phyloP scores from a whole-genome alignment of 1,140 invertebrate genomes.

The Paraescarpia echinospica region DNA sequence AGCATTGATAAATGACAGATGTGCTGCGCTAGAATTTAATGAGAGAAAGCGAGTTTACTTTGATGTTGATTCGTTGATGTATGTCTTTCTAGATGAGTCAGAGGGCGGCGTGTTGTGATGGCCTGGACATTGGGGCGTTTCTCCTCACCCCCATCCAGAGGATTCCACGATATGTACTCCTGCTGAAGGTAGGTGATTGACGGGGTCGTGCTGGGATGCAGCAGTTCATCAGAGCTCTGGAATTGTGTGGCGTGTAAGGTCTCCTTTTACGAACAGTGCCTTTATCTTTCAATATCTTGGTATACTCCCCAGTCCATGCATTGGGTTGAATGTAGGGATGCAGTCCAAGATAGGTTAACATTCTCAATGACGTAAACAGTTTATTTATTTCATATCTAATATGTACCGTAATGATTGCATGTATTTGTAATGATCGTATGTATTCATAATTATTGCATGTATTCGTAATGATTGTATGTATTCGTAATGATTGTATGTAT shows the following conservation, averaged over 20 bases:
- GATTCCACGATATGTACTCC: constrained; percentile 56
- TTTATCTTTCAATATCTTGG: constrained; percentile 12
- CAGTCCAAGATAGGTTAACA: not conserved
- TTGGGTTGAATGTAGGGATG: not conserved
- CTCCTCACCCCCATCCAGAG: constrained; percentile 57
- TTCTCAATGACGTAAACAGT: not conserved
- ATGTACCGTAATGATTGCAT: no score
- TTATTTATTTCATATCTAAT: not conserved
- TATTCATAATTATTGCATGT: no score
- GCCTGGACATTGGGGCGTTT: constrained; percentile 50
- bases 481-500: no score
- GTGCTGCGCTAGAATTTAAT: not conserved
- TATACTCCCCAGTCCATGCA: not conserved
- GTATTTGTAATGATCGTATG: no score
- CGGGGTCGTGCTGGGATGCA: not conserved
- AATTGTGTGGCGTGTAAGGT: not conserved
- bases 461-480: no score
- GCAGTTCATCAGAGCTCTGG: not conserved
- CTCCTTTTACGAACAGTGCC: no score
- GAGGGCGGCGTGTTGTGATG: constrained; percentile 27
- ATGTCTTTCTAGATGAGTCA: not conserved
- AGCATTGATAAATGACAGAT: not conserved
- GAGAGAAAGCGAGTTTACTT: not conserved
- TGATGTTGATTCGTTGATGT: not conserved
- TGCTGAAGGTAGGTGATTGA: constrained; percentile 42